phyloP scores from a whole-genome alignment of 2,797 vertebrate species.

The Manis pentadactyla region DNA sequence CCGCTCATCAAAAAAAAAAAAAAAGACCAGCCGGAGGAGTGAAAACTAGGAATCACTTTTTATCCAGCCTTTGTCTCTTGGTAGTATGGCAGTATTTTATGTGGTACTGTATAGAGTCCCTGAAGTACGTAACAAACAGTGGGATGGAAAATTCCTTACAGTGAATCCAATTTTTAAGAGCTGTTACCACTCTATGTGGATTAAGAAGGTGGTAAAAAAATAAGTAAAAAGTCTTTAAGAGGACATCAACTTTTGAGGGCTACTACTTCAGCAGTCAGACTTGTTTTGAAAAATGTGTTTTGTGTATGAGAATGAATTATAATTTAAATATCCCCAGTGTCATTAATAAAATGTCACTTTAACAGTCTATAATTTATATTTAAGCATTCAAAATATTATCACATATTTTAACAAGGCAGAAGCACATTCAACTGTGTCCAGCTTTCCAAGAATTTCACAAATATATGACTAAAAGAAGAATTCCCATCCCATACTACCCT shows the following conservation, averaged over 20 bases:
- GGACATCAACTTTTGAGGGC: background rate
- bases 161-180: background rate
- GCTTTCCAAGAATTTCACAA: background rate
- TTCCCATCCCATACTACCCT: background rate
- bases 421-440: background rate
- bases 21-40: background rate
- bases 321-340: background rate
- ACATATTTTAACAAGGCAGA: background rate
- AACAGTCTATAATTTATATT: background rate
- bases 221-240: slow-evolving; percentile 4
- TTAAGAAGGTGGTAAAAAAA: background rate
- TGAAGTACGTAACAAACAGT: background rate
- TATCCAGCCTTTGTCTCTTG: background rate
- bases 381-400: background rate
- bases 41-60: background rate
- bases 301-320: background rate
- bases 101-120: background rate
- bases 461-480: background rate
- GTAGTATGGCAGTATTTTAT: background rate
- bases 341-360: slow-evolving; percentile 6
- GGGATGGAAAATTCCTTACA: background rate
- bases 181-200: background rate
- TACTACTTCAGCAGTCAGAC: background rate
- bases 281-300: slow-evolving; percentile 23
- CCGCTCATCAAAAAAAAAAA: background rate